Evolutionary conservation across 2,888 invertebrate genomes (phyloP).

Genomic region (Acleris cristana): DNA sequence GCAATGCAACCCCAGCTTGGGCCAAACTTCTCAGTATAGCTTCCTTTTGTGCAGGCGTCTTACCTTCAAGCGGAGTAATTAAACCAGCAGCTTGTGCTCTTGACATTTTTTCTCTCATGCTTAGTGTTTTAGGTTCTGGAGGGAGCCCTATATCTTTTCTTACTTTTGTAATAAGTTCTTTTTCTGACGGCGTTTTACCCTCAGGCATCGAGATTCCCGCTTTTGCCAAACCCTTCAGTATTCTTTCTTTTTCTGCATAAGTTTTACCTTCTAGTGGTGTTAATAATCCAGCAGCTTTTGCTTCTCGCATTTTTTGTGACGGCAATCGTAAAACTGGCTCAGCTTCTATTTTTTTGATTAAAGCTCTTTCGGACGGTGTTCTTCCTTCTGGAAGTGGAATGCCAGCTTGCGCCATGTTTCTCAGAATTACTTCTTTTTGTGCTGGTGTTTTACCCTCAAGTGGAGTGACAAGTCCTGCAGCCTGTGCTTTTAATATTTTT

Average conservation of each 20-base stretch:
- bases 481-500: slow-evolving; percentile 42
- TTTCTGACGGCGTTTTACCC: no score
- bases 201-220: no score
- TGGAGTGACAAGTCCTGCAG: slow-evolving; percentile 46
- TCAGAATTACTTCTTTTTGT: background rate
- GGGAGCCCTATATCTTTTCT: no score
- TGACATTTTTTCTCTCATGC: slow-evolving; percentile 37
- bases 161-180: no score
- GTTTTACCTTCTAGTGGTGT: no score
- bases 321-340: slow-evolving; percentile 24
- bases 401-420: background rate
- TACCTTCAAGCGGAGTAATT: slow-evolving; percentile 38
- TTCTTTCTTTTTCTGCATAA: no score
- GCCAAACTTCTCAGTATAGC: no score
- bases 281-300: no score
- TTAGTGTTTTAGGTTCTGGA: background rate
- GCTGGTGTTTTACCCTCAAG: slow-evolving; percentile 45
- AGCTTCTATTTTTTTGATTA: slow-evolving; percentile 45
- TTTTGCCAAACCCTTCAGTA: no score
- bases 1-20: no score
- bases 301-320: no score
- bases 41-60: slow-evolving; percentile 16
- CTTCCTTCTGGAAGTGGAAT: background rate
- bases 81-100: slow-evolving; percentile 41
- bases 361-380: slow-evolving; percentile 49